phyloP scores from a whole-genome alignment of 35 echinoderm and acorn worm genomes.

The Lytechinus variegatus region DNA sequence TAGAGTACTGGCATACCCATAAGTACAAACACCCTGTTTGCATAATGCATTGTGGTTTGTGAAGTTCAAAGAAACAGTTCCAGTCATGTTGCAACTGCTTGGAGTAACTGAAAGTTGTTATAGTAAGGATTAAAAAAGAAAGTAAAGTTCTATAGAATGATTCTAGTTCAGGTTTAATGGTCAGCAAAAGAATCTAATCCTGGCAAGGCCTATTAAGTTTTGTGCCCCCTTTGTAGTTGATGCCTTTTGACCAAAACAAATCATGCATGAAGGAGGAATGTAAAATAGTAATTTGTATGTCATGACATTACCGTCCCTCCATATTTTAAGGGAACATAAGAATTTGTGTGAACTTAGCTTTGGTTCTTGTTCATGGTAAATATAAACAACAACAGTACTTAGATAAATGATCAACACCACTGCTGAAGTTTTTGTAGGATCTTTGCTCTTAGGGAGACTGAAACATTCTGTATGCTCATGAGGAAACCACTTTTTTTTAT shows the following conservation, averaged over 20 bases:
- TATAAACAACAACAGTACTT: too few species aligned
- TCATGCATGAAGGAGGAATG: not conserved
- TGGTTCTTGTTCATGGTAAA: too few species aligned
- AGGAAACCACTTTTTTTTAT: too few species aligned
- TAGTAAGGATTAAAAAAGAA: not conserved
- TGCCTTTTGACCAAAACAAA: not conserved
- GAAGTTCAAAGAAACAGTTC: not conserved
- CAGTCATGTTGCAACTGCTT: not conserved
- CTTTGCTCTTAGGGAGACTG: not conserved
- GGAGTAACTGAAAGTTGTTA: not conserved
- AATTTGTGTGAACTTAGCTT: too few species aligned
- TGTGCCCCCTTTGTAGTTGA: not conserved
- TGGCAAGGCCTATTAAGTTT: not conserved
- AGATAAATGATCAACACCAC: too few species aligned
- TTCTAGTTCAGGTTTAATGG: not conserved
- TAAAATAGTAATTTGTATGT: not conserved
- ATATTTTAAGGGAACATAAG: too few species aligned
- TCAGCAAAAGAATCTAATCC: not conserved
- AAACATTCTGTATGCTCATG: not conserved
- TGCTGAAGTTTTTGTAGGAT: too few species aligned
- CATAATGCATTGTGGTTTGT: not conserved
- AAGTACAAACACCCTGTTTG: constrained; percentile 18
- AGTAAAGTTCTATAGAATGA: not conserved
- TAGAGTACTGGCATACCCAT: not conserved
- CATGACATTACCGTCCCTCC: too few species aligned